Evolutionary conservation across 1,140 invertebrate species (phyloP).

Genomic region (Drosophila arawakana): DNA sequence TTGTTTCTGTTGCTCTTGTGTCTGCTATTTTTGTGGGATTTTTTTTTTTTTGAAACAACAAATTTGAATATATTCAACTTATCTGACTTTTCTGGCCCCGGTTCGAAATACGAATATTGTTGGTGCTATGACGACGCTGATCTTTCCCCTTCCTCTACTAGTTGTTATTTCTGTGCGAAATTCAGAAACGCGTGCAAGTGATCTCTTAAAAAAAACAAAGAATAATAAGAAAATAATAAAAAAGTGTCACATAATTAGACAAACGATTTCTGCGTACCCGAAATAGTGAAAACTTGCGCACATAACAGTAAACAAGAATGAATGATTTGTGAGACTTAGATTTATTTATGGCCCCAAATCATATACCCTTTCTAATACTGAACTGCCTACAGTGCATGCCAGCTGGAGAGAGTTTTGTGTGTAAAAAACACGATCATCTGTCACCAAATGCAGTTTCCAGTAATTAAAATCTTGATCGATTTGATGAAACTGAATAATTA

Average conservation of each 20-base stretch:
- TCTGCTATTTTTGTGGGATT: conserved; percentile 46
- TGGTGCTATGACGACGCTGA: conserved; percentile 25
- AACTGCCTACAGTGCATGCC: neutral
- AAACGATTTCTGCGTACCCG: conserved; percentile 29
- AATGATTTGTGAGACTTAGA: neutral
- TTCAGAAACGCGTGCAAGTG: conserved; percentile 23
- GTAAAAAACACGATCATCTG: neutral
- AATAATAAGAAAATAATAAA: neutral
- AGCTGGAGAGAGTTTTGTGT: neutral
- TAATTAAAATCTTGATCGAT: conserved; percentile 16
- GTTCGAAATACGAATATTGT: neutral
- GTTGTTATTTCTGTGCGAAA: conserved; percentile 9
- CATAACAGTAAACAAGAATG: conserved; percentile 8
- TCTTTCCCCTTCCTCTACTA: conserved; percentile 9
- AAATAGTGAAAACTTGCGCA: conserved; percentile 14
- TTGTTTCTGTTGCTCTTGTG: conserved; percentile 34
- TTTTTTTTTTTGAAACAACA: conserved; percentile 6
- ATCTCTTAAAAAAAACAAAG: conserved; percentile 6
- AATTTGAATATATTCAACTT: conserved; percentile 38
- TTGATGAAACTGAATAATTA: conserved; percentile 10
- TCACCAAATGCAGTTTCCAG: conserved; percentile 2
- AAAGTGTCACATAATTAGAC: conserved; percentile 31
- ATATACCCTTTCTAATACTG: neutral
- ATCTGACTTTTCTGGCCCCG: conserved; percentile 19
- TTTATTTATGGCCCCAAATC: too few species aligned